These are phyloP conservation scores for Recurvirostra avosetta DNA, from an alignment of 2,113 vertebrate species.

Conservation along the genomic window DNA sequence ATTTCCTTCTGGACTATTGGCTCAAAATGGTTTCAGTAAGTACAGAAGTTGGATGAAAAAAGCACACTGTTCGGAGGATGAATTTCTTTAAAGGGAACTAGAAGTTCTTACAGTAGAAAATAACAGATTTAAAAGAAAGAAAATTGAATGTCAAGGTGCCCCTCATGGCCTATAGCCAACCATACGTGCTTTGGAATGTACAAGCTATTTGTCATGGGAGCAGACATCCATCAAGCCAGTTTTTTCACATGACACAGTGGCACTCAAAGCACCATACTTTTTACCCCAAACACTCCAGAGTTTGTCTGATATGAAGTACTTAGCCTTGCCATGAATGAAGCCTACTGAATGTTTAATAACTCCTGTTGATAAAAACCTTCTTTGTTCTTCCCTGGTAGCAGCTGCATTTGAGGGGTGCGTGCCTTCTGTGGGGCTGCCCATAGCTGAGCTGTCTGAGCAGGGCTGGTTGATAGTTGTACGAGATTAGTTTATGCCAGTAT, in stretches of 20 bases:
- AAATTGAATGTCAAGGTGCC: background rate
- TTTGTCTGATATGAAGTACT: background rate
- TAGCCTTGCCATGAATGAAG: background rate
- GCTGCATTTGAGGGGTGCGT: background rate
- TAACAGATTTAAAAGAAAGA: background rate
- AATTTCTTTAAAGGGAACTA: background rate
- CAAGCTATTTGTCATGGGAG: background rate
- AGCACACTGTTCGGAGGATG: background rate
- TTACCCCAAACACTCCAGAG: too few relatives aligned
- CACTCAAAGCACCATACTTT: too few relatives aligned
- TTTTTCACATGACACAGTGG: background rate
- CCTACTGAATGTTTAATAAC: background rate
- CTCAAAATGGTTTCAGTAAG: background rate
- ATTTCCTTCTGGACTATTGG: background rate
- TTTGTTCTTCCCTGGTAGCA: background rate
- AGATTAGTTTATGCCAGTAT: background rate
- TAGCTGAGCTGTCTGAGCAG: background rate
- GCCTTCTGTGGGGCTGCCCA: background rate
- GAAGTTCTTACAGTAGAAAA: background rate
- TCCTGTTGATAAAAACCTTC: background rate
- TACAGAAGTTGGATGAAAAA: background rate
- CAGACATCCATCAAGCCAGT: background rate
- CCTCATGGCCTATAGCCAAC: fast-evolving
- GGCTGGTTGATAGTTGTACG: background rate
- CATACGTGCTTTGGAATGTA: background rate